phyloP scores from a whole-genome alignment of 1,140 invertebrate genomes.

The Drosophila malerkotliana region DNA sequence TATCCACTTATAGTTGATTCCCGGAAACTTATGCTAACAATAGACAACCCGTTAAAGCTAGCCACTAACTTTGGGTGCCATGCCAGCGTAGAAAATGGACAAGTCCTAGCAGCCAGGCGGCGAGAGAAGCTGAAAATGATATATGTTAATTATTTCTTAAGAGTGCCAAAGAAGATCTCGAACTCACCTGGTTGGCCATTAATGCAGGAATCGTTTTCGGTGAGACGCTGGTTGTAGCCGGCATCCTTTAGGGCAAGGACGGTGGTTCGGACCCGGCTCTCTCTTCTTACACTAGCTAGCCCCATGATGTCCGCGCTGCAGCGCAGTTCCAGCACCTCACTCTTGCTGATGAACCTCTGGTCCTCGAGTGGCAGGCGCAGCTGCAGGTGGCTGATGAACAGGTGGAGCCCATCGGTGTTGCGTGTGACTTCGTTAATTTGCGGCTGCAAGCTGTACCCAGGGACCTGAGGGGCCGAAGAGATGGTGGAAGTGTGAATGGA shows the following conservation, averaged over 20 bases:
- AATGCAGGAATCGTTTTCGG: constrained; percentile 62
- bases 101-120: constrained; percentile 55
- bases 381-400: constrained; percentile 73
- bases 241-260: constrained; percentile 73
- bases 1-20: constrained; percentile 8
- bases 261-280: constrained; percentile 59
- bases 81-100: constrained; percentile 60
- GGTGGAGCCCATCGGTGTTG: constrained; percentile 70
- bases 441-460: constrained; percentile 63
- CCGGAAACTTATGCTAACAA: constrained; percentile 54
- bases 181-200: constrained; percentile 59
- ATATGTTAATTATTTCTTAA: not conserved
- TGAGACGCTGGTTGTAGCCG: constrained; percentile 72
- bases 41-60: constrained; percentile 47
- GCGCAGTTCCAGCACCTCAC: constrained; percentile 73
- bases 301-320: constrained; percentile 78
- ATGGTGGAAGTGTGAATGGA: not conserved
- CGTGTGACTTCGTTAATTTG: constrained; percentile 80
- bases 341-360: constrained; percentile 76
- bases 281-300: constrained; percentile 46
- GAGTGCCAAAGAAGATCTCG: not conserved
- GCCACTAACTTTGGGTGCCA: constrained; percentile 65
- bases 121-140: constrained; percentile 37
- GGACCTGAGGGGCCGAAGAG: constrained; percentile 55
- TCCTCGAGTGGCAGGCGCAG: constrained; percentile 76